Evolutionary conservation across 2,113 vertebrate species (phyloP), one percentile per base, ranked within the genome.

Genomic region (Scortum barcoo): DNA sequence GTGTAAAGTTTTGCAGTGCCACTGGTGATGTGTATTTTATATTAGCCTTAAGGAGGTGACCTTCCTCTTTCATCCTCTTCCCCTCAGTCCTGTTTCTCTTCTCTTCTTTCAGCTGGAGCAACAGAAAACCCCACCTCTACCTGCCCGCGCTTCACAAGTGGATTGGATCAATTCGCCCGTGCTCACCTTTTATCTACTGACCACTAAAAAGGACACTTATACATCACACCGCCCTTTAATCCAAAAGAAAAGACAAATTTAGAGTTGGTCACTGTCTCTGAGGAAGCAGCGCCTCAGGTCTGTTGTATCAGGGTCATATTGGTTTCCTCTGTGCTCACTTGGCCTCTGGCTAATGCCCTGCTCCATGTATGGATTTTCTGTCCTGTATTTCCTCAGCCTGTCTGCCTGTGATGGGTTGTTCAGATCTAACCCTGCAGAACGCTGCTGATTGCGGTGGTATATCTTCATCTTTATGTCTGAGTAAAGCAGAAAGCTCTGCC

Each of bases 311-410:
- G 83, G 83, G 74, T 67, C 61, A 26, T 88, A 78, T 90, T 83
- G 87, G 84, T 84, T 91, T 87, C 76, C 78, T 66, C 81, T 48
- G 72, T 82, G 87, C 81, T 81, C 80, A 73, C 78, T 84, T 54
- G 83, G 85, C 78, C 86, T 84, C 62, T 56, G 76, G 85, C 80
- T 92, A 78, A 88, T 78, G 86, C 77, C 82, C 46, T 44, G 76
- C 73, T 87, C 74, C 88, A 65, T 22, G 81, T 92, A 94, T 93
- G 78, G 93, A 94, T 94, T 94, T 92, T 78, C 90, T 87, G 85
- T 92, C 85, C 80, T 84, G 84, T 85, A 80, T 86, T 89, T 91
- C 88, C 83, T 93, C 76, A 80, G 84, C 81, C 81, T 86, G 88
- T 92, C 91, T 78, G 51, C 73, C 72, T 71, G 83, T 91, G 93